phyloP scores from a whole-genome alignment of 1,140 invertebrate species.

The Saccostrea glomerata region DNA sequence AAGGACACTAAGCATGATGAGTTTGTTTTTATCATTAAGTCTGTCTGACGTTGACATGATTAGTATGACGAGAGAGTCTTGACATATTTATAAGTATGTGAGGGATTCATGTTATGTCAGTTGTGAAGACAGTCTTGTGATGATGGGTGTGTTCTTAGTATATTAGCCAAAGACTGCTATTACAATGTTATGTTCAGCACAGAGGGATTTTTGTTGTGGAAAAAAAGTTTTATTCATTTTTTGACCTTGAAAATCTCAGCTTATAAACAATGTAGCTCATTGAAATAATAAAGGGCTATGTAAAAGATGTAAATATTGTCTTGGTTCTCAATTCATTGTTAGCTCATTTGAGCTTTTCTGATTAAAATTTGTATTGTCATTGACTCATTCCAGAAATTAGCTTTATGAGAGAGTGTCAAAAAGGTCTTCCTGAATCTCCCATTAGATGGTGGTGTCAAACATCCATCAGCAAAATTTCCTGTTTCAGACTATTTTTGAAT shows the following conservation, averaged over 20 bases:
- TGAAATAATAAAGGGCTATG: conserved; percentile 34
- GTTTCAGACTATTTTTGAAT: too few species aligned
- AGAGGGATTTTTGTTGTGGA: conserved; percentile 37
- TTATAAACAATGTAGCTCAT: conserved; percentile 34
- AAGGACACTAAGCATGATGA: conserved; percentile 37
- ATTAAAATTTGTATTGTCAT: too few species aligned
- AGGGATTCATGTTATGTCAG: conserved; percentile 32
- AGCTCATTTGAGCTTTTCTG: too few species aligned
- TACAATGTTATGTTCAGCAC: conserved; percentile 22
- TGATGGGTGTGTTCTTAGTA: conserved; percentile 22
- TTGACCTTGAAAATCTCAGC: conserved; percentile 7
- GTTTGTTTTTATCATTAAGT: conserved; percentile 33
- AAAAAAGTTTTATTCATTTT: conserved; percentile 30
- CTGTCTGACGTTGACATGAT: conserved; percentile 29
- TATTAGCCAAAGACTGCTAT: conserved; percentile 30
- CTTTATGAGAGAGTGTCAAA: too few species aligned
- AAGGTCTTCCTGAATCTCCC: too few species aligned
- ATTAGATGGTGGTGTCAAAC: too few species aligned
- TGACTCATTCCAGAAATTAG: too few species aligned
- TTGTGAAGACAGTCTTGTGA: conserved; percentile 32
- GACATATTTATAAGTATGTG: conserved; percentile 36
- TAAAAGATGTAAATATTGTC: conserved; percentile 5
- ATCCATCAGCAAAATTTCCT: too few species aligned
- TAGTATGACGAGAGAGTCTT: conserved; percentile 30
- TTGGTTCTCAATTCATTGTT: not conserved